Evolutionary conservation across 1,140 invertebrate species (phyloP), one percentile per base, ranked within the genome.

Genomic region (Diachasma alloeum): DNA sequence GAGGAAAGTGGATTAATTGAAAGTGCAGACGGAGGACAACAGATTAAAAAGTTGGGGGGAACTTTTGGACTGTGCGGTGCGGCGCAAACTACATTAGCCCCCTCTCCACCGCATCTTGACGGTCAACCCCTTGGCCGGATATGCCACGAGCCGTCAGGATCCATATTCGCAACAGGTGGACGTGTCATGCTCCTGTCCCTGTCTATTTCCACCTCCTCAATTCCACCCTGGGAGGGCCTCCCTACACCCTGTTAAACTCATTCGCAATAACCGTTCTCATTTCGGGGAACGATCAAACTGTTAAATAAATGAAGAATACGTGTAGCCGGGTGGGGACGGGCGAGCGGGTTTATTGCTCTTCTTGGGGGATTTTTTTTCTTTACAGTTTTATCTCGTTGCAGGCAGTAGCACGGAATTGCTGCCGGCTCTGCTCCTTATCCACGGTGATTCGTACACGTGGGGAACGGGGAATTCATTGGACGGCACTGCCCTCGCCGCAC

Each of bases 381-480:
- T 67, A 72, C 13, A 8, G 10, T 63, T 22, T 63, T 80, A 70
- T 78, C 22, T 70, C 78, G 56, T 85, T 86, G 59, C 82, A 88
- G 87, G 85, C 68, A 79, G 82, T 67, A 80, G 80, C 39, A 77
- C 90, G 75, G 92, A 92, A 78, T 78, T 87, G 80, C 84, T 93
- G 77, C 95, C 96, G 75, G 93, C 94, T 22, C 90, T 99, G 82
- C 93, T 99, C 19, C 97, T 96, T 87, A 94, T 99, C 71, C 97
- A 99, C 87, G 97, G 97, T 17, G 97, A 98, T 87, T 97, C 96
- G 10, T 98, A 95, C 89, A 95, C 97, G 83, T 98, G 96, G 94
- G 97, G 96, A 86, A 95, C 96, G 11, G 97, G 97, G 67, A 98
- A 98, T 91, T 93, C 96, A 5, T 97, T 98, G 87, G 97, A 99